Conservation (phyloP, 2,113 vertebrate species). For the Oophaga pumilio region DNA sequence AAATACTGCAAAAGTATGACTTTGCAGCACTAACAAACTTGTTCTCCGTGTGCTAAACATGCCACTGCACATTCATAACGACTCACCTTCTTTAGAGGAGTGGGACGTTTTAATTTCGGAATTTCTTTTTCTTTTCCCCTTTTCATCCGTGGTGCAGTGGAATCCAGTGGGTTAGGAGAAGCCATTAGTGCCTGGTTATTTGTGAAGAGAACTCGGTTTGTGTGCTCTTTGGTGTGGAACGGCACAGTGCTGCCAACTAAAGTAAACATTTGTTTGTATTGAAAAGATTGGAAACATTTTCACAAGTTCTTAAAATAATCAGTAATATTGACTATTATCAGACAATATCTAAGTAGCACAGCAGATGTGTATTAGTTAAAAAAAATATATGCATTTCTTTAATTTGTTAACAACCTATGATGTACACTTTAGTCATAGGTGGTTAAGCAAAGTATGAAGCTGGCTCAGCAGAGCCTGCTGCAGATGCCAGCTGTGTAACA, state of each 20-base stretch:
- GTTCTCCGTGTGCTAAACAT: too few species aligned
- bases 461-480: too few species aligned
- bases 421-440: too few species aligned
- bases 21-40: too few species aligned
- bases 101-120: conserved; percentile 94
- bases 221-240: conserved; percentile 82
- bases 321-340: too few species aligned
- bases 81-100: conserved; percentile 95
- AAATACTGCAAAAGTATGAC: too few species aligned
- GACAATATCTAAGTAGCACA: too few species aligned
- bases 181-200: conserved; percentile 77
- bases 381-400: too few species aligned
- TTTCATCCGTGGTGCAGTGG: conserved; percentile 87
- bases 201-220: conserved; percentile 73
- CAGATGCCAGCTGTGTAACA: too few species aligned
- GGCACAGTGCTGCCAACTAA: conserved; percentile 86
- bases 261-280: conserved; percentile 32
- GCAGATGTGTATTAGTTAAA: too few species aligned
- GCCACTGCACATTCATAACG: neutral
- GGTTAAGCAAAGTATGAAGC: too few species aligned
- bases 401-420: too few species aligned
- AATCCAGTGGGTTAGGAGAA: conserved; percentile 88
- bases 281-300: neutral
- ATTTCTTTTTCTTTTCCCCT: conserved; percentile 94
- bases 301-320: neutral